Evolutionary conservation across 2,888 invertebrate genomes (phyloP).

Genomic region (Drosophila kambysellisi): DNA sequence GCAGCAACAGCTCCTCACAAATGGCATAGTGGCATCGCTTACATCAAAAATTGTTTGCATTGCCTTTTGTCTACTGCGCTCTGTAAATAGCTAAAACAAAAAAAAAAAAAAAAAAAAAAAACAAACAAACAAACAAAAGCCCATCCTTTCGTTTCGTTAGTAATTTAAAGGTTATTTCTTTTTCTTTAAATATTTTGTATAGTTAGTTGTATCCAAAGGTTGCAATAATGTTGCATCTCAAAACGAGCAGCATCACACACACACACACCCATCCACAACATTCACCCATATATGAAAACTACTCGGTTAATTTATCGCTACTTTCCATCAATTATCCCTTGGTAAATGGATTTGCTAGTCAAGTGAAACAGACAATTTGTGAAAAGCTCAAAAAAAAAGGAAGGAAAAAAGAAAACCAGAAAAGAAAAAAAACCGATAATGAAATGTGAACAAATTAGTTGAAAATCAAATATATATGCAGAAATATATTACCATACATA

Average conservation of each 20-base stretch:
- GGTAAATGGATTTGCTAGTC: constrained; percentile 76
- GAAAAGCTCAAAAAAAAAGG: constrained; percentile 54
- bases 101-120: constrained; percentile 28
- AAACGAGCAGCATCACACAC: constrained; percentile 71
- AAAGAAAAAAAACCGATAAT: constrained; percentile 17
- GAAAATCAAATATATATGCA: constrained; percentile 41
- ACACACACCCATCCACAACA: constrained; percentile 33
- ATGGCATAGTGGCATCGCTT: constrained; percentile 57
- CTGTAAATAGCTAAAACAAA: constrained; percentile 44
- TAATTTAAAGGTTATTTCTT: constrained; percentile 45
- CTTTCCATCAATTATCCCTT: constrained; percentile 47
- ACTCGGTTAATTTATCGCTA: constrained; percentile 36
- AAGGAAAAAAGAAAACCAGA: constrained; percentile 16
- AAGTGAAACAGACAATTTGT: constrained; percentile 75
- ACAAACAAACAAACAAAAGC: constrained; percentile 36
- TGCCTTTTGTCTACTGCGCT: constrained; percentile 13
- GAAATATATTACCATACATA: constrained; percentile 33
- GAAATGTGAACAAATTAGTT: constrained; percentile 72
- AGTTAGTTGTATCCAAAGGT: constrained; percentile 74
- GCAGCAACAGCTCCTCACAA: constrained; percentile 69
- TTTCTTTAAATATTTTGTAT: constrained; percentile 63
- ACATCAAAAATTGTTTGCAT: constrained; percentile 19
- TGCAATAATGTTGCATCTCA: constrained; percentile 80
- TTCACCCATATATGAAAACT: constrained; percentile 25
- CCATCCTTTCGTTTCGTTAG: constrained; percentile 50